Percentiles rank a stretch among this genome's conserved stretches.
Conservation (phyloP, 2,797 vertebrate species). For the Sebastes cheni region DNA sequence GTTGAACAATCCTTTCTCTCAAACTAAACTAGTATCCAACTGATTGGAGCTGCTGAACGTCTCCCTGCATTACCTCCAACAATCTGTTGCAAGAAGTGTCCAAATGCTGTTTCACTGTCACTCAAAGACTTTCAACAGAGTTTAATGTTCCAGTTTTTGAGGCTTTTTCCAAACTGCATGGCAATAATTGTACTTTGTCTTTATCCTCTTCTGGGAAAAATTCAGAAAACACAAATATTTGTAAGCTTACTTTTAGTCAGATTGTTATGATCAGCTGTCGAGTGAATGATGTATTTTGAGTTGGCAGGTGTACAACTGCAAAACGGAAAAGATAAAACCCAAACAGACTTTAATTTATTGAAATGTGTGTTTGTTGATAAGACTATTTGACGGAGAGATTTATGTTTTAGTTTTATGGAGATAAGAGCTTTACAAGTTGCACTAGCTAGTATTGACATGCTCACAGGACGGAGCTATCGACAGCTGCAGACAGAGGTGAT, state of each 20-base stretch:
- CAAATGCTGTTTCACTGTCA: background rate
- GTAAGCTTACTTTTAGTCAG: background rate
- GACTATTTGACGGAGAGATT: conserved; percentile 5
- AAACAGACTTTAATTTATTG: conserved; percentile 2
- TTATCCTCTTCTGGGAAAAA: background rate
- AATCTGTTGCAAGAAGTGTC: background rate
- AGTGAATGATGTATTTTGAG: background rate
- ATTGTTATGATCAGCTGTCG: conserved; percentile 20
- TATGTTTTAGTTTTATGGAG: conserved; percentile 10
- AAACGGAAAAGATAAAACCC: background rate
- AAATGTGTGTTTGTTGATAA: conserved; percentile 43
- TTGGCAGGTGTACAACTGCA: background rate
- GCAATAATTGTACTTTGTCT: background rate
- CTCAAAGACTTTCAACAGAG: background rate
- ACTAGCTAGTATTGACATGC: background rate
- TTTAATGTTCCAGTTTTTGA: background rate
- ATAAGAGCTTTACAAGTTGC: conserved; percentile 14
- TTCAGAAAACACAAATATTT: conserved; percentile 9
- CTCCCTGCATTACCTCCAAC: background rate
- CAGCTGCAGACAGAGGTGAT: conserved; percentile 20
- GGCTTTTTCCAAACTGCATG: background rate
- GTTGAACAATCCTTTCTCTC: background rate
- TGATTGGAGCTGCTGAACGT: background rate
- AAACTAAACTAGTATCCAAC: background rate
- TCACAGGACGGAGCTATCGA: conserved; percentile 17